Percentiles rank a stretch among this genome's conserved stretches.
These are phyloP conservation scores for Hestina assimilis DNA, from an alignment of 1,140 invertebrate species.

Conservation along the genomic window DNA sequence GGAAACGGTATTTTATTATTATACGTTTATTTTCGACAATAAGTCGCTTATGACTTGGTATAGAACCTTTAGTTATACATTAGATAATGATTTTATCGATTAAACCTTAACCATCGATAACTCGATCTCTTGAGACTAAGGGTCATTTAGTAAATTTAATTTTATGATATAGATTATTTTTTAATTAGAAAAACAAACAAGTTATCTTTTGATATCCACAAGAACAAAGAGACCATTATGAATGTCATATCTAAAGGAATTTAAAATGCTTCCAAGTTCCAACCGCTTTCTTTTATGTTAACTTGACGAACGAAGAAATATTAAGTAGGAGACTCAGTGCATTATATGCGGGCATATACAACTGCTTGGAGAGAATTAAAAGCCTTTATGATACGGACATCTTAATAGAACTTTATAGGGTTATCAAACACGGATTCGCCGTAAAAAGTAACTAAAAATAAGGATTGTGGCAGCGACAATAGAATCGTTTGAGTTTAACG, in stretches of 20 bases:
- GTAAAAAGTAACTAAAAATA: constrained; percentile 16
- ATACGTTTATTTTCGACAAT: too few relatives aligned
- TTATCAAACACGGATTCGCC: constrained; percentile 16
- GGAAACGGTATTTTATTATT: too few relatives aligned
- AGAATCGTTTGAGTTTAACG: constrained; percentile 14
- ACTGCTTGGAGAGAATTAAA: constrained; percentile 14
- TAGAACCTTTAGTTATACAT: too few relatives aligned
- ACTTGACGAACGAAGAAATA: constrained; percentile 7
- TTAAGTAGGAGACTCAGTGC: constrained; percentile 6
- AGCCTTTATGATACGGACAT: constrained; percentile 4
- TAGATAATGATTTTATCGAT: too few relatives aligned
- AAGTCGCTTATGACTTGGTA: too few relatives aligned
- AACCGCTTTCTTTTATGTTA: constrained; percentile 10
- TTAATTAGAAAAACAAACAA: neutral
- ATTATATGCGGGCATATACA: constrained; percentile 19
- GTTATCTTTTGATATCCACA: constrained; percentile 6
- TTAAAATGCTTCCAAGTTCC: constrained; percentile 10
- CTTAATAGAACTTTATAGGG: constrained; percentile 19
- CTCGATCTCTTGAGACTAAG: too few relatives aligned
- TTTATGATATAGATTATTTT: too few relatives aligned
- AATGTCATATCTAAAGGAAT: constrained; percentile 6
- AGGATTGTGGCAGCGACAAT: constrained; percentile 19
- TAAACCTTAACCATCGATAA: too few relatives aligned
- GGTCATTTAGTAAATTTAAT: too few relatives aligned
- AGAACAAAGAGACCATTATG: constrained; percentile 8